Percentiles rank a stretch among this genome's conserved stretches.
Evolutionary conservation across 2,113 vertebrate genomes (phyloP).

Genomic region (rat (Rattus norvegicus)): GRCr8 NC_086032.1:60123501-60124000

Average conservation of each 20-base stretch:
- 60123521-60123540: not conserved
- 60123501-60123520: not conserved
- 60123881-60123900: conserved; percentile 79
- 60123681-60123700: conserved; percentile 69
- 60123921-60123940: conserved; percentile 59
- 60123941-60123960: conserved; percentile 74
- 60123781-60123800: conserved; percentile 49
- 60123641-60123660: conserved; percentile 66
- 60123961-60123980: conserved; percentile 80
- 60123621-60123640: conserved; percentile 78
- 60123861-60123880: conserved; percentile 70
- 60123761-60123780: conserved; percentile 58
- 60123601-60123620: conserved; percentile 76
- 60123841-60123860: conserved; percentile 70
- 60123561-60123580: not conserved
- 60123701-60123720: conserved; percentile 67
- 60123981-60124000: conserved; percentile 67
- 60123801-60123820: conserved; percentile 66
- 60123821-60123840: conserved; percentile 73
- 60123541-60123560: conserved; percentile 65
- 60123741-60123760: not conserved
- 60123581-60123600: conserved; percentile 63
- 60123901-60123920: conserved; percentile 71
- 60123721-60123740: not conserved
- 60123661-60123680: conserved; percentile 73